Conservation (phyloP, 64 coral and sea anemone species). For the Acropora yongei region DNA sequence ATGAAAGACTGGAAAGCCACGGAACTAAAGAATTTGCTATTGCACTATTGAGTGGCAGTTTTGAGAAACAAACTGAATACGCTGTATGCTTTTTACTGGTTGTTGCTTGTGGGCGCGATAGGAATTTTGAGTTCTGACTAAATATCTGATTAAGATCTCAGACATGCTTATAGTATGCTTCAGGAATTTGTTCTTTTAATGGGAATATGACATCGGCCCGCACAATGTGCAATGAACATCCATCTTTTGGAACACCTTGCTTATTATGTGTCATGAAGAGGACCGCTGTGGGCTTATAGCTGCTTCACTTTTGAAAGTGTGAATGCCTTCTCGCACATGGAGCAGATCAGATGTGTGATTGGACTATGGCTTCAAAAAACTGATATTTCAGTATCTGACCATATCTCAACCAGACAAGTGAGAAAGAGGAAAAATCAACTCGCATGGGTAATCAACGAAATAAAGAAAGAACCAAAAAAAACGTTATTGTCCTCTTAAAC, state of each 20-base stretch:
- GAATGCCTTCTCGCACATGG: slow-evolving; percentile 40
- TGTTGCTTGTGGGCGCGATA: too few relatives aligned
- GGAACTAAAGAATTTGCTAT: too few relatives aligned
- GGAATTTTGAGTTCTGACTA: neutral
- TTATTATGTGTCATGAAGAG: slow-evolving; percentile 37
- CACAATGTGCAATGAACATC: neutral
- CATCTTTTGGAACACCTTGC: neutral
- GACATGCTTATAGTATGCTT: slow-evolving; percentile 29
- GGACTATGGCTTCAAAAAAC: neutral
- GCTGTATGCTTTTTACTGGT: too few relatives aligned
- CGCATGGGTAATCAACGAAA: too few relatives aligned
- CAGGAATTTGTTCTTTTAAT: slow-evolving; percentile 67
- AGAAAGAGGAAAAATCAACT: too few relatives aligned
- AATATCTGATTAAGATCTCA: slow-evolving; percentile 21
- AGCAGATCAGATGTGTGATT: slow-evolving; percentile 39
- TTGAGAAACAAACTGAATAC: too few relatives aligned
- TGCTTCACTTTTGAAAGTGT: slow-evolving; percentile 69
- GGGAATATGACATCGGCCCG: slow-evolving; percentile 42
- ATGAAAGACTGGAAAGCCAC: too few relatives aligned
- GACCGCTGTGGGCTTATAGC: slow-evolving; percentile 61
- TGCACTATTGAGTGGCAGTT: too few relatives aligned
- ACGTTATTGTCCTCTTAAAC: too few relatives aligned
- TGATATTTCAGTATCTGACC: too few relatives aligned
- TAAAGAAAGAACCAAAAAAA: too few relatives aligned
- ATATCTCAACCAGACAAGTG: too few relatives aligned